Evolutionary conservation across 2,888 invertebrate species (phyloP).

Genomic region (Ashinkailepas kermadecensis): DNA sequence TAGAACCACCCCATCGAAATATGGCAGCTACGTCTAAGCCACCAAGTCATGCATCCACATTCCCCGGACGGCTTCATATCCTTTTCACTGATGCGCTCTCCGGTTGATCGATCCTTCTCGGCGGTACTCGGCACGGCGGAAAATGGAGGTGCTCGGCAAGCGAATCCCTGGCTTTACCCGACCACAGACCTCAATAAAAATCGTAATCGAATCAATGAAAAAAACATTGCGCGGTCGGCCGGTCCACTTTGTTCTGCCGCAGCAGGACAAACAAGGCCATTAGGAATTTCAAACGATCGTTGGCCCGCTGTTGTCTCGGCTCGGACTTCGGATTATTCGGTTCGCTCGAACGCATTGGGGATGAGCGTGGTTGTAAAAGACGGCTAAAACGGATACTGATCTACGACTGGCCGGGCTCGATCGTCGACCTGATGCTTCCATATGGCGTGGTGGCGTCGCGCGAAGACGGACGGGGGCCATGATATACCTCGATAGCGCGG

Average conservation of each 20-base stretch:
- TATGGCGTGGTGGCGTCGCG: too few species aligned
- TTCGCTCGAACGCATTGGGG: too few species aligned
- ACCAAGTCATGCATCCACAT: background rate
- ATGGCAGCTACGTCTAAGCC: too few species aligned
- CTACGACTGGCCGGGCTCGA: too few species aligned
- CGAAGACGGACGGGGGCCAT: too few species aligned
- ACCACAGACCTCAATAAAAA: background rate
- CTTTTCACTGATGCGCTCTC: background rate
- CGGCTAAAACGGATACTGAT: too few species aligned
- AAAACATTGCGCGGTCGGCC: background rate
- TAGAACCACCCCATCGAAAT: too few species aligned
- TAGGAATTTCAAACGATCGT: background rate
- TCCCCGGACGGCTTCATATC: background rate
- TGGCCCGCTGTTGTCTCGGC: background rate
- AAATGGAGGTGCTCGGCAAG: background rate
- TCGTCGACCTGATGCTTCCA: too few species aligned
- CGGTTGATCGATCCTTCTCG: background rate
- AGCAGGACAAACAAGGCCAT: background rate
- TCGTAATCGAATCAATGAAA: conserved; percentile 3
- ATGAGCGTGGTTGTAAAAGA: too few species aligned
- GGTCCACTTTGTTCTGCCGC: background rate
- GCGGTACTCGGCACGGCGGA: background rate
- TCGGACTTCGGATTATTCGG: too few species aligned
- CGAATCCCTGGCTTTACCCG: background rate
- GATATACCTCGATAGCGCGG: too few species aligned